Evolutionary conservation across 2,113 vertebrate genomes (phyloP), one percentile per base, ranked within the genome.

Genomic region (Brachypteracias leptosomus): DNA sequence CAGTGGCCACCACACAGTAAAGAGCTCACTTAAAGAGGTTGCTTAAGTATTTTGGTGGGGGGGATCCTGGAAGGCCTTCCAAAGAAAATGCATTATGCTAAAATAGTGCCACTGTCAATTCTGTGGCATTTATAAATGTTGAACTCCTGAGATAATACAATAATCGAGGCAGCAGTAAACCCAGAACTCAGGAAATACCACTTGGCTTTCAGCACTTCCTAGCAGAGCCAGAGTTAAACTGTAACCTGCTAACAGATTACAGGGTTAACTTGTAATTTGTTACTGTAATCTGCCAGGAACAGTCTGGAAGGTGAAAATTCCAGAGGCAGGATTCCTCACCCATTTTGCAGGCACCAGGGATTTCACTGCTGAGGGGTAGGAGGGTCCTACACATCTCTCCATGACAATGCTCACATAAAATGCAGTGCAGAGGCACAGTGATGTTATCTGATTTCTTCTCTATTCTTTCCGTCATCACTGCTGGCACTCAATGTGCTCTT

Each of bases 251-350:
- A 68, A 61, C 14, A 76, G 88, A 76, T 70, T 76, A 61, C 52
- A 31, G 38, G 21, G 82, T 91, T 91, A 95, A 93, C 95, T 54
- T 82, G 35, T 91, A 78, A 87, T 91, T 35, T 58, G n/a, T 80
- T 89, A 13, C 7, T 83, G 51, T n/a, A 38, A 58, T 44, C 74
- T 79, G n/a, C 35, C 61, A 94, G 57, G 52, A 93, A 83, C 80
- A 68, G 25, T 18, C 66, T 76, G 28, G 71, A 93, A 92, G 58
- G 36, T 54, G 18, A 89, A 75, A 88, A 79, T 25, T 24, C n/a
- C 61, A 51, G 44, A 24, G 40, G 31, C 8, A 40, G 35, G 54
- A 75, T 49, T 88, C 49, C 36, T 85, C 40, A 75, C 9, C 6
- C 33, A 7, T 61, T 85, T 82, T 79, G 33, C 74, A 42, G 10